Base-by-base conservation (phyloP, 2,113 vertebrate genomes). In the Lasiurus cinereus region DNA sequence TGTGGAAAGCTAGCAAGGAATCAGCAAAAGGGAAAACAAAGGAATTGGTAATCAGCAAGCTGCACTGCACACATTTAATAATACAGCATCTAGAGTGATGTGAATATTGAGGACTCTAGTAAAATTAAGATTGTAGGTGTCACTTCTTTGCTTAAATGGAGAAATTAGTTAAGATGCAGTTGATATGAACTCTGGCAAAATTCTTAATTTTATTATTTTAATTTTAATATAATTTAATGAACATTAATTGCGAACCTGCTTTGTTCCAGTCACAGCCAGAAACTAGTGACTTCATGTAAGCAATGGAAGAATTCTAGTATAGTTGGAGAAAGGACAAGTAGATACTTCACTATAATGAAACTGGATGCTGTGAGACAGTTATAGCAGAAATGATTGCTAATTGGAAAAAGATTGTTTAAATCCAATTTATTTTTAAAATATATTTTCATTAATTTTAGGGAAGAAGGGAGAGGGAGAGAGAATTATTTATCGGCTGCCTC, bases 191-290 rank as follows among this genome's bases (percentile, higher is more conserved):
- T 66, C n/a, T 59, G 56, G 52, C 9, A 92, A n/a, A 72, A 88
- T 67, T 84, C 39, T 77, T 31, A 43, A 93, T 56, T 91, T 62
- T 59, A 67, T 62, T 59, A 67, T 85, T 74, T 92, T 19, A 43
- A 31, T 54, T 56, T 83, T 86, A 62, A 5, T 91, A 86, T 78
- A 70, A 33, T 66, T 88, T 88, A 50, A 76, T 54, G 84, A 86
- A 18, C 16, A 78, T 77, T 69, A 93, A 24, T 46, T 78, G 70
- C 90, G 27, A n/a, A 80, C 21, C 8, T 86, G n/a, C 74, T 80
- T 33, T 76, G 80, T 64, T 54, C 19, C 8, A 76, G 52, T 72
- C 15, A 13, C 10, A 14, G 15, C 8, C 29, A 90, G 70, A 87
- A 78, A 64, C 27, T 67, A 33, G 56, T 3, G 21, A 82, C 27